A percentile compares a stretch with the other conserved stretches of the same genome.
Evolutionary conservation across 2,113 vertebrate genomes (phyloP).

Genomic region (Furnarius figulus): DNA sequence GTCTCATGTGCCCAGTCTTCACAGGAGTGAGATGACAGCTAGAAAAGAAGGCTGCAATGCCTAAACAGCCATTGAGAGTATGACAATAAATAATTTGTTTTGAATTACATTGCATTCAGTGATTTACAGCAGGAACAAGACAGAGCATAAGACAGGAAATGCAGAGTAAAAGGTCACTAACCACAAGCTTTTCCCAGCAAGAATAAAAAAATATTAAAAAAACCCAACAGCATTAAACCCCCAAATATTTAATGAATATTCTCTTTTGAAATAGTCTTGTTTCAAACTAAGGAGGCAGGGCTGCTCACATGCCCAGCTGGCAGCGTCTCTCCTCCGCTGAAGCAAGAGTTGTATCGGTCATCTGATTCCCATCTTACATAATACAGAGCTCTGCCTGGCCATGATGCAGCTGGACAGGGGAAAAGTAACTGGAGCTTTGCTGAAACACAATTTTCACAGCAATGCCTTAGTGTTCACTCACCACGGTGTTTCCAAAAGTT

Average conservation of each 20-base stretch:
- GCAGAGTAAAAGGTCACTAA: slow-evolving; percentile 50
- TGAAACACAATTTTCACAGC: neutral
- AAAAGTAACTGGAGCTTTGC: neutral
- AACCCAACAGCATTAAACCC: neutral
- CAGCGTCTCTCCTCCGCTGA: slow-evolving; percentile 19
- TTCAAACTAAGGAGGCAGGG: neutral
- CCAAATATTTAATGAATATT: neutral
- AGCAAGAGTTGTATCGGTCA: slow-evolving; percentile 21
- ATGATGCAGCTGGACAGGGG: neutral
- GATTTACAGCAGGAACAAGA: slow-evolving; percentile 44
- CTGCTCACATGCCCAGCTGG: slow-evolving; percentile 24
- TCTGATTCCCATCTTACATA: slow-evolving; percentile 28
- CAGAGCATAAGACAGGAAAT: slow-evolving; percentile 57
- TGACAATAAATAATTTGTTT: slow-evolving; percentile 4
- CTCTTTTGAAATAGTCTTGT: neutral
- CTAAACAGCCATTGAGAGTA: neutral
- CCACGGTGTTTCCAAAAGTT: neutral
- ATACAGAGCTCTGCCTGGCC: neutral
- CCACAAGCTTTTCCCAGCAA: slow-evolving; percentile 35
- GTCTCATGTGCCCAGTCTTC: neutral
- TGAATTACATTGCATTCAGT: neutral
- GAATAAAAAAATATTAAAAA: neutral
- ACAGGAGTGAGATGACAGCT: neutral
- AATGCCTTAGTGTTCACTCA: neutral
- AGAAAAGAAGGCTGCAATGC: neutral